Evolutionary conservation across 2,888 invertebrate genomes (phyloP), one percentile per base, ranked within the genome.

Genomic region (Balanococcus diminutus): DNA sequence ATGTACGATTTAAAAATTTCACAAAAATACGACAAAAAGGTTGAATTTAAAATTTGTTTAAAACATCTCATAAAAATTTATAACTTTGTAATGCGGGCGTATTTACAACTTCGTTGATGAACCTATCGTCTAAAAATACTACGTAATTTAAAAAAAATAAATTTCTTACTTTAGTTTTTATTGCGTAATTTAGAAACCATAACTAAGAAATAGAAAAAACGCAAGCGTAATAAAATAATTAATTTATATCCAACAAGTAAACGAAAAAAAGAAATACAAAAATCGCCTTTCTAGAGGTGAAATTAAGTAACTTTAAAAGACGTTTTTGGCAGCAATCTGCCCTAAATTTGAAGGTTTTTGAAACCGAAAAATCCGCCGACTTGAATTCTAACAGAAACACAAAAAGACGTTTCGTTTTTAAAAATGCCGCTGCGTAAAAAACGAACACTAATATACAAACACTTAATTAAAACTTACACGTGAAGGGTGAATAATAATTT

Each of bases 381-480:
- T 25, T 5, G 16, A 32, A 75, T 31, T n/a, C 6, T 36, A 36
- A 79, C n/a, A n/a, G 36, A 6, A 36, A 31, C 2, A 31, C 5
- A 72, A 22, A 25, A n/a, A n/a, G n/a, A n/a, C n/a, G n/a, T n/a
- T n/a, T n/a, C n/a, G 31, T 72, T n/a, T 72, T n/a, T n/a, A 51
- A 32, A 28, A 8, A 61, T 28, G 14, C 67, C 28, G 11, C 28
- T 28, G 67, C 67, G 25, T 56, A 56, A 56, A 22, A 56, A 56
- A 28, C n/a, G 28, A 28, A 28, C 8, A 28, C 28, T 67, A 14
- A 67, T 67, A 14, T 67, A 67, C 67, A 79, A 79, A 36, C 75
- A 79, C 32, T 36, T 36, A 79, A 79, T 79, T 79, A 79, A 79
- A 79, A 79, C 75, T 79, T 79, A 79, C 31, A 79, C 75, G 75